phyloP scores from a whole-genome alignment of 2,888 invertebrate species.

The Punctoribates punctum region DNA sequence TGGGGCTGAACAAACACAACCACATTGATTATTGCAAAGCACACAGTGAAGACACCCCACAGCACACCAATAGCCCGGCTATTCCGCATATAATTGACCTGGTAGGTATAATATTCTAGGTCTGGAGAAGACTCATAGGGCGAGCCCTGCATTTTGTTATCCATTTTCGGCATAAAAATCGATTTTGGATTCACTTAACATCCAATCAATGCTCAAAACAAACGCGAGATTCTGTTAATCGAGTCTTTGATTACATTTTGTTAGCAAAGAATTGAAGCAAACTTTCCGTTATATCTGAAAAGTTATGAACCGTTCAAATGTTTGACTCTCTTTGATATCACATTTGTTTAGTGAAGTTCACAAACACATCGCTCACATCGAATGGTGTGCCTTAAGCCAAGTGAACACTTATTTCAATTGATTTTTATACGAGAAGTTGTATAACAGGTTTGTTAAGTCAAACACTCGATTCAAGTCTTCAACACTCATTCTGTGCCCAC shows the following conservation, averaged over 20 bases:
- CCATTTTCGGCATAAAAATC: not conserved
- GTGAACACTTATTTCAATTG: too few relatives aligned
- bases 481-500: too few relatives aligned
- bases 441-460: slow-evolving; percentile 9
- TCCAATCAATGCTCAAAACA: not conserved
- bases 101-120: slow-evolving; percentile 10
- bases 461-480: too few relatives aligned
- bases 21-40: slow-evolving; percentile 90
- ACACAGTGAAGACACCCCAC: slow-evolving; percentile 96
- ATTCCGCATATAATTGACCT: slow-evolving; percentile 50
- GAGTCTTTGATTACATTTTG: too few relatives aligned
- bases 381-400: not conserved
- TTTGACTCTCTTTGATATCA: not conserved
- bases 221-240: too few relatives aligned
- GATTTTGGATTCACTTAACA: not conserved
- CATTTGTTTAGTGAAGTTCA: not conserved
- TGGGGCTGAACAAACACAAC: slow-evolving; percentile 90
- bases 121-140: slow-evolving; percentile 3
- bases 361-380: not conserved
- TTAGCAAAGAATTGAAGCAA: too few relatives aligned
- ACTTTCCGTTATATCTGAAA: not conserved
- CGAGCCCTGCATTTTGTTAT: slow-evolving; percentile 17
- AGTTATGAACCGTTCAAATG: not conserved
- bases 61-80: slow-evolving; percentile 80
- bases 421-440: slow-evolving; percentile 5